phyloP scores from a whole-genome alignment of 2,888 invertebrate genomes.

The Trilocha varians region DNA sequence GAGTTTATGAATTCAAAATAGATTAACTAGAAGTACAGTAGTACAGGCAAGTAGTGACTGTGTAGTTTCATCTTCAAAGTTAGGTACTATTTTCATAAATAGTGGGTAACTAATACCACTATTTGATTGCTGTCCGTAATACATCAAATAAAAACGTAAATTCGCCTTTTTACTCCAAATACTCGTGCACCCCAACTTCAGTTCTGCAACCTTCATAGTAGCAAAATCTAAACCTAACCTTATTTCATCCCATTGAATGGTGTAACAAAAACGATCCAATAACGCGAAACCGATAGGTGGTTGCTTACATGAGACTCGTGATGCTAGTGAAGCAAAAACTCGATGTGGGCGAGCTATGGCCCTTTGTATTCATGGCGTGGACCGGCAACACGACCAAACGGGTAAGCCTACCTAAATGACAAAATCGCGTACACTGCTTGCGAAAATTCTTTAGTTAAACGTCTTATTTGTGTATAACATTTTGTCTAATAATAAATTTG shows the following conservation, averaged over 20 bases:
- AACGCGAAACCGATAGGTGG: neutral
- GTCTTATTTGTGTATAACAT: neutral
- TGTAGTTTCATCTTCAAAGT: too few species aligned
- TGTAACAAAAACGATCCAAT: neutral
- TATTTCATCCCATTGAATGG: neutral
- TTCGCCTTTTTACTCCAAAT: neutral
- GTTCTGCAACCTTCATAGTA: too few species aligned
- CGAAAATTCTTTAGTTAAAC: neutral
- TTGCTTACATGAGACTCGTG: neutral
- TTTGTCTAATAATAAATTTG: too few species aligned
- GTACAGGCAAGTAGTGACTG: too few species aligned
- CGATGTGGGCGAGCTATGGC: constrained; percentile 9
- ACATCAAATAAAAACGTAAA: too few species aligned
- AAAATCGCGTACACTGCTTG: neutral
- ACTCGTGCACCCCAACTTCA: too few species aligned
- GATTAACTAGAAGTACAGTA: too few species aligned
- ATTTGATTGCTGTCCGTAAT: too few species aligned
- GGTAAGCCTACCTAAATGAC: neutral
- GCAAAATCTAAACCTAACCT: neutral
- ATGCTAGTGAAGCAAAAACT: constrained; percentile 9
- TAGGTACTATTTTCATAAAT: too few species aligned
- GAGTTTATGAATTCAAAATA: too few species aligned
- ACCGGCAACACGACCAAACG: neutral
- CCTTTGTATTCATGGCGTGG: constrained; percentile 22
- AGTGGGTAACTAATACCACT: too few species aligned